Conservation (phyloP, 2,113 vertebrate genomes). For the Rattus norvegicus region GRCr8 NC_086020.1:67732501-67733000, state of each 20-base stretch:
- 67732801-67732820: constrained; percentile 96
- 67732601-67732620: constrained; percentile 89
- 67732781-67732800: constrained; percentile 96
- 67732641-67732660: constrained; percentile 96
- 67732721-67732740: constrained; percentile 99
- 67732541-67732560: constrained; percentile 99
- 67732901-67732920: constrained; percentile 94
- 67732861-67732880: constrained; percentile 95
- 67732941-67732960: constrained; percentile 90
- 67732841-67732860: constrained; percentile 98
- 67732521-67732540: constrained; percentile 99
- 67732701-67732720: constrained; percentile 97
- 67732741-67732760: constrained; percentile 96
- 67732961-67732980: constrained; percentile 92
- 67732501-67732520: constrained; percentile 86
- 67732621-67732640: constrained; percentile 94
- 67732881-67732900: constrained; percentile 94
- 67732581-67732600: constrained; percentile 93
- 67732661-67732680: constrained; percentile 98
- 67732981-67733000: constrained; percentile 91
- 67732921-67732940: constrained; percentile 91
- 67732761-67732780: constrained; percentile 96
- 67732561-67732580: constrained; percentile 96
- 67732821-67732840: constrained; percentile 94
- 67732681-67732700: constrained; percentile 98